Evolutionary conservation across 2,113 vertebrate species (phyloP).

Genomic region (Grammomys surdaster): DNA sequence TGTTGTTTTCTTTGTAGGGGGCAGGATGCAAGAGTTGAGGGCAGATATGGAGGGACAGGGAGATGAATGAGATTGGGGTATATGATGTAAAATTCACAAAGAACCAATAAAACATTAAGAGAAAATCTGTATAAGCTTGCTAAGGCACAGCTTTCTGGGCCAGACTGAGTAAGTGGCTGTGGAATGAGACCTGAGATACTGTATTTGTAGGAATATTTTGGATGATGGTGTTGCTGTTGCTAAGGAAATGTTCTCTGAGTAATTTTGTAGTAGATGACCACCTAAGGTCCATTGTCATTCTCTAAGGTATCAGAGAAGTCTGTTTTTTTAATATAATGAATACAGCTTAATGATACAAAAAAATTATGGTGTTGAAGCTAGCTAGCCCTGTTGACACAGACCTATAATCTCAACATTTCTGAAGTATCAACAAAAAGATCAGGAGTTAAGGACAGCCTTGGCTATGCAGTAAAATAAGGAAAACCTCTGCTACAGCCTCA

Average conservation of each 20-base stretch:
- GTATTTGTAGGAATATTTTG: neutral
- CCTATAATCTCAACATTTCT: neutral
- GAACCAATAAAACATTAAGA: too few species aligned
- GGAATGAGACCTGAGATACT: neutral
- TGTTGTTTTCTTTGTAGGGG: too few species aligned
- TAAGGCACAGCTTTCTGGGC: conserved; percentile 10
- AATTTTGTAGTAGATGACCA: neutral
- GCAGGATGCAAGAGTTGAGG: too few species aligned
- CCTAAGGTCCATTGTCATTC: neutral
- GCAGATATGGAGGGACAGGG: too few species aligned
- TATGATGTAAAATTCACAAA: too few species aligned
- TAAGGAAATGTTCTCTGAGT: neutral
- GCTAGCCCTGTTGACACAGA: too few species aligned
- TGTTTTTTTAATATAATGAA: conserved; percentile 21
- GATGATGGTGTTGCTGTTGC: neutral
- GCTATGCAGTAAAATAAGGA: neutral
- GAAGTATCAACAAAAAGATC: neutral
- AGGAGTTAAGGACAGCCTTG: neutral
- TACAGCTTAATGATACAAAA: neutral
- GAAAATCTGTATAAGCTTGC: neutral
- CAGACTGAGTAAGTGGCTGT: neutral
- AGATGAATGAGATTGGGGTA: too few species aligned
- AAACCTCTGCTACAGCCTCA: neutral
- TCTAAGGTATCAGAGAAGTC: neutral
- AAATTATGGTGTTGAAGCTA: neutral